Evolutionary conservation across 2,888 invertebrate genomes (phyloP).

Genomic region (Zonitis immaculata): DNA sequence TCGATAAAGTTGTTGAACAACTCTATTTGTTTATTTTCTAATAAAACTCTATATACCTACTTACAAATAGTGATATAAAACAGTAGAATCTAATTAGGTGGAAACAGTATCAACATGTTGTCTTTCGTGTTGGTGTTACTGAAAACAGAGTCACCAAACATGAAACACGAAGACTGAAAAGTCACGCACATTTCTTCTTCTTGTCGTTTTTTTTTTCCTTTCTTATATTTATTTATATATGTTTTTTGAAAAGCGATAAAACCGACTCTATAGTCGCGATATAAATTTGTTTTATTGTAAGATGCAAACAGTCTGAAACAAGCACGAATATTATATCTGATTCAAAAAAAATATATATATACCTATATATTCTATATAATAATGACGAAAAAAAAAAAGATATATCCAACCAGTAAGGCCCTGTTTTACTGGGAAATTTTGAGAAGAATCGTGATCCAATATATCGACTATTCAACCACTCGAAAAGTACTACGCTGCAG

Average conservation of each 20-base stretch:
- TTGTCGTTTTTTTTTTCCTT: no score
- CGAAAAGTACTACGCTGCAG: no score
- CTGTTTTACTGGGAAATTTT: not conserved
- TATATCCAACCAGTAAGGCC: not conserved
- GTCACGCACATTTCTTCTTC: not conserved
- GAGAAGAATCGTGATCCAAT: not conserved
- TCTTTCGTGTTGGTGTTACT: not conserved
- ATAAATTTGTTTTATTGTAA: not conserved
- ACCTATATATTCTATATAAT: no score
- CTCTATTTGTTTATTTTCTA: not conserved
- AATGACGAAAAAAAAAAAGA: no score
- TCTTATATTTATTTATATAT: no score
- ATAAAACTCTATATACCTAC: not conserved
- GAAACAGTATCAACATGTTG: not conserved
- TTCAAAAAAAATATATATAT: not conserved
- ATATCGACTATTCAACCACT: not conserved
- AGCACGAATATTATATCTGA: not conserved
- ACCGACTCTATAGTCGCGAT: not conserved
- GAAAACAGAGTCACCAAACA: not conserved
- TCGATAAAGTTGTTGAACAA: not conserved
- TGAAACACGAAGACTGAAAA: not conserved
- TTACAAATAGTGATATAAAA: no score
- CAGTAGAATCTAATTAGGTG: not conserved
- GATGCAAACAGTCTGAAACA: not conserved
- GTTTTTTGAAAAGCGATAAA: not conserved